Base-by-base conservation (phyloP, 2,888 invertebrate genomes). In the Erebia aethiops region DNA sequence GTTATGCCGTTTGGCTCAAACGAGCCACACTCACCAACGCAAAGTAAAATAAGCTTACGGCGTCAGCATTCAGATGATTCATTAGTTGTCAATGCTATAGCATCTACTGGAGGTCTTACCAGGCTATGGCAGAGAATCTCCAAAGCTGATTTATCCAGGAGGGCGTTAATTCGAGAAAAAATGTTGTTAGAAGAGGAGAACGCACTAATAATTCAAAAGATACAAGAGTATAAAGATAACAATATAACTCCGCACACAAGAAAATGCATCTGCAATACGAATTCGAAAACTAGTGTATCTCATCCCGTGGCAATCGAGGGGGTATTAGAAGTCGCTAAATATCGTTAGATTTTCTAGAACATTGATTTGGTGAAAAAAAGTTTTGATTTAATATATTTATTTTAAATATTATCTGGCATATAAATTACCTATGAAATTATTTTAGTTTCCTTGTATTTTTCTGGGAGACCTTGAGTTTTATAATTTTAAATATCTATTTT, bases 51-150 rank as follows among this genome's bases (percentile, higher is more conserved):
- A 13, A 82, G 77, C 66, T 72, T 82, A 66, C 85, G 87, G 58
- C 80, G 77, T 18, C 83, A 83, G 54, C 79, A 80, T 35, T 84
- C 86, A 0, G 88, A 89, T 61, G 88, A 91, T 75, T 84, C 87
- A 1, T 78, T 91, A 60, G 85, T 90, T 18, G 71, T 79, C 8
- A 87, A 87, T 72, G 89, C 89, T 69, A 82, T 90, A 71, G 76
- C 85, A 16, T 78, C 87, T 21, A 89, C 89, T 1, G 81, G 83
- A 70, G 92, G 92, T 9, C 77, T 92, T 64, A 86, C 87, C 57
- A 85, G 87, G 74, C 78, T 92, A 18, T 93, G 92, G 92, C 91
- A 91, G 71, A 87, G 87, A 52, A 84, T 92, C 72, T 83, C 92
- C 43, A 89, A 85, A 78, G 92, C 87, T 3, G 91, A 93, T 71